Evolutionary conservation across 2,888 invertebrate genomes (phyloP).

Genomic region (Drosophila atroscutellata): DNA sequence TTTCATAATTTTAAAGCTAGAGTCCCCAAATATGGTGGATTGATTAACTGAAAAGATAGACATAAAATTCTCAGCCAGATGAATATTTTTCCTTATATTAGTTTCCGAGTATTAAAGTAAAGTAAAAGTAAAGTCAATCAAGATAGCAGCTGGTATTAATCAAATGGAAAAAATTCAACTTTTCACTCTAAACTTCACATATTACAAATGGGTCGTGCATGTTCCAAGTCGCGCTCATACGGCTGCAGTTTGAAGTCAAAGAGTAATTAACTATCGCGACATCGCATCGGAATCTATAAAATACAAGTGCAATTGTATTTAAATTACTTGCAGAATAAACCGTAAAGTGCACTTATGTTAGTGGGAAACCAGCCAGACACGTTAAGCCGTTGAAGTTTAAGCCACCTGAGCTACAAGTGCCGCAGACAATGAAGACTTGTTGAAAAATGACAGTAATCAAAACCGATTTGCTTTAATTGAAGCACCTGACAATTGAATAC

Average conservation of each 20-base stretch:
- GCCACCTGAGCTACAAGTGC: background rate
- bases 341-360: background rate
- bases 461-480: background rate
- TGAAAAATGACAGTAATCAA: background rate
- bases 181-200: background rate
- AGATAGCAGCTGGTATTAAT: background rate
- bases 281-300: background rate
- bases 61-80: background rate
- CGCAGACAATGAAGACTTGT: background rate
- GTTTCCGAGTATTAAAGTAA: background rate
- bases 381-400: background rate
- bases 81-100: background rate
- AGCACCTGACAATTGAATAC: background rate
- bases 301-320: background rate
- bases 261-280: background rate
- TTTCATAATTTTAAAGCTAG: background rate
- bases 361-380: background rate
- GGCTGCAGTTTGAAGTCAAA: background rate
- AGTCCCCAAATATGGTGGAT: background rate
- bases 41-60: background rate
- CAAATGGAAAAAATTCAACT: background rate
- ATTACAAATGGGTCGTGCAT: background rate
- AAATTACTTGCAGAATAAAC: background rate
- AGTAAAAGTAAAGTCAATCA: background rate
- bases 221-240: background rate